Base-by-base conservation (phyloP, 30 jellyfish, hydroid and myxozoan species). In the Morbakka virulenta region DNA sequence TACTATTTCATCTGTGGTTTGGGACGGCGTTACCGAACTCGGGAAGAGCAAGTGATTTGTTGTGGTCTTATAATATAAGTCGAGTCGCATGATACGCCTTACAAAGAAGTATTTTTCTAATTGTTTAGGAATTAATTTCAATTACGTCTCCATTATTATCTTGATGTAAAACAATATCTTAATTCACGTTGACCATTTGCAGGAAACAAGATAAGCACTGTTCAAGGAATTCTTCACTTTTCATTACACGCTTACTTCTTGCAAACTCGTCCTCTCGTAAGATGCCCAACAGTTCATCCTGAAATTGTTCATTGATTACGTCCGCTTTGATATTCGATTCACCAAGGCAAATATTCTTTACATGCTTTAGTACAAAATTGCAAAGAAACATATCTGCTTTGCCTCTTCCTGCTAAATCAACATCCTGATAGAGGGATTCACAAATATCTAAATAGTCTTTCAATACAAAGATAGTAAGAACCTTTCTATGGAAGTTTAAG, bases 301-400 rank as follows among this genome's bases (percentile, higher is more conserved):
- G n/a, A 11, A 75, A 32, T 31, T 73, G 26, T 69, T 71, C 57
- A 23, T 13, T 1, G 20, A 71, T 22, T 12, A 36, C 12, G 21
- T 31, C 21, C 57, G 57, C 17, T 41, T 25, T 27, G 2, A 4
- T 26, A 0, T 31, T 6, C 4, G 67, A 0, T 67, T 35, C 72
- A 22, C 26, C 48, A 14, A 2, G 23, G 20, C 71, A 26, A 4
- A 70, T 0, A 3, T 35, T 13, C 25, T 64, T 61, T 0, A 82
- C 32, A 17, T 82, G 85, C 20, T 70, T 23, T 14, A 82, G 23
- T 29, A 82, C 47, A 9, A 48, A 28, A 21, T 13, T 6, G 52
- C 94, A 82, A 35, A 82, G 81, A 25, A 67, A 64, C n/a, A 22
- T 72, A 35, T 48, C 64, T 14, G 94, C 94, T 32, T 51, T 35